These are phyloP conservation scores for Patagioenas fasciata DNA, from an alignment of 2,113 vertebrate genomes.

Conservation along the genomic window DNA sequence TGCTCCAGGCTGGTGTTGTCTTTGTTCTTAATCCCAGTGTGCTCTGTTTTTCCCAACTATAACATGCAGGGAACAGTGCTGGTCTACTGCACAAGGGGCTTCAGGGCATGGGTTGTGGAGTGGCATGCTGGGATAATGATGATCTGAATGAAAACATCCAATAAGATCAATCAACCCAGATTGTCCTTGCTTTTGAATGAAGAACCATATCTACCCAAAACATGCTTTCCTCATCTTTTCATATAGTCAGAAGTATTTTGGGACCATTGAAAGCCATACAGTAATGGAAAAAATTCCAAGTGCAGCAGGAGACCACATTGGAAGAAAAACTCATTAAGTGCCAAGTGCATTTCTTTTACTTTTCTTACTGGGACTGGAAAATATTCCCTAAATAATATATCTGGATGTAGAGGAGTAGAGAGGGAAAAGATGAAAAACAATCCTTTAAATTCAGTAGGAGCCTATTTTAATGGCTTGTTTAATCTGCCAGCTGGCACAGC, in stretches of 20 bases:
- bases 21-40: not conserved
- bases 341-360: conserved; percentile 58
- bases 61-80: fast-evolving
- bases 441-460: conserved; percentile 74
- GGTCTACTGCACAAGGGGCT: not conserved
- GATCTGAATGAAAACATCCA: not conserved
- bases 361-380: conserved; percentile 68
- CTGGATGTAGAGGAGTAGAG: conserved; percentile 66
- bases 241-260: not conserved
- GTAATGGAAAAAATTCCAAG: conserved; percentile 48
- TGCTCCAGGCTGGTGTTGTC: not conserved
- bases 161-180: not conserved
- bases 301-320: conserved; percentile 43
- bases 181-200: not conserved
- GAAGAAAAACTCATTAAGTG: conserved; percentile 53
- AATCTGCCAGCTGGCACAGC: conserved; percentile 74
- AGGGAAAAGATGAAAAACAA: conserved; percentile 70
- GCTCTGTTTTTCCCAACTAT: fast-evolving
- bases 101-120: not conserved
- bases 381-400: conserved; percentile 73
- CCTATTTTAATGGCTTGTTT: conserved; percentile 70
- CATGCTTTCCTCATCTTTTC: not conserved
- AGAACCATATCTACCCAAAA: not conserved
- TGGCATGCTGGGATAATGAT: fast-evolving
- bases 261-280: not conserved